phyloP scores from a whole-genome alignment of 2,113 vertebrate genomes.

The Ciconia stormi region DNA sequence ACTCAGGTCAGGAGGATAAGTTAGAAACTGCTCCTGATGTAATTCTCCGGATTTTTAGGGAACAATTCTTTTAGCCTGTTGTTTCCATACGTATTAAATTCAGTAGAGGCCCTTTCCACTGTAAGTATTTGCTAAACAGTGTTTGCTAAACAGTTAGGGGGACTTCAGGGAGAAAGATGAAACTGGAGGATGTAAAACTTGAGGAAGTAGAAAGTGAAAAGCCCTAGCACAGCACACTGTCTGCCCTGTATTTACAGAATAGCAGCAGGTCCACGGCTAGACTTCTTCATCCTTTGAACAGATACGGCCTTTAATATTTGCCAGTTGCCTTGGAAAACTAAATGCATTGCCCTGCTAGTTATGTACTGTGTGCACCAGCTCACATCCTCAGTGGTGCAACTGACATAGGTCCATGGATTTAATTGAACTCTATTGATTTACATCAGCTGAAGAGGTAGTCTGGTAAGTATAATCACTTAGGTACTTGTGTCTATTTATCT shows the following conservation, averaged over 20 bases:
- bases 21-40: not conserved
- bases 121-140: not conserved
- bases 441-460: not conserved
- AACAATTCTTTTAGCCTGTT: not conserved
- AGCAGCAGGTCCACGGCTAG: not conserved
- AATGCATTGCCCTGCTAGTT: not conserved
- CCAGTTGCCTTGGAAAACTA: not conserved
- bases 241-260: not conserved
- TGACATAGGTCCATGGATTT: not conserved
- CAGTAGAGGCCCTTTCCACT: not conserved
- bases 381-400: not conserved
- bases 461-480: not conserved
- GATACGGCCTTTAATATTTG: not conserved
- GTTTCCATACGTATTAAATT: not conserved
- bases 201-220: not conserved
- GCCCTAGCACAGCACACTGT: not conserved
- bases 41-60: not conserved
- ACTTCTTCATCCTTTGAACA: not conserved
- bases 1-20: not conserved
- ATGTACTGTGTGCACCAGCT: not conserved
- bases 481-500: not conserved
- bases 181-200: not conserved
- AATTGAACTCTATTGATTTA: not conserved
- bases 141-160: not conserved
- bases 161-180: not conserved